Evolutionary conservation across 2,888 invertebrate species (phyloP).

Genomic region (Caenorhabditis zanzibari): DNA sequence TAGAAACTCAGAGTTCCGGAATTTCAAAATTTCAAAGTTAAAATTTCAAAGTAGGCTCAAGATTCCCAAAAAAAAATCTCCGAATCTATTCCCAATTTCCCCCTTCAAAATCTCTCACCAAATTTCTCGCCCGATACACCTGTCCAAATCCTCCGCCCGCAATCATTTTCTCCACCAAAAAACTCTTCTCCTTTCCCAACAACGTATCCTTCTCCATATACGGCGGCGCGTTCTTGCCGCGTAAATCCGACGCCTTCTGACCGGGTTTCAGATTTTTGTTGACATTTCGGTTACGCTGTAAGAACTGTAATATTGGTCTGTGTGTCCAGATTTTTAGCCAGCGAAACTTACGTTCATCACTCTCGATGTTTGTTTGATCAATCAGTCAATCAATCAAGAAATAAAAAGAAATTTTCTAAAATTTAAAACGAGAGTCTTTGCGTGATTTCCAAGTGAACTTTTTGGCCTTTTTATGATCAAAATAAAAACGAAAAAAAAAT

Average conservation of each 20-base stretch:
- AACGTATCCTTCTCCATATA: constrained; percentile 48
- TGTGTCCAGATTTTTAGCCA: not conserved
- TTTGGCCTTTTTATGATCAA: no score
- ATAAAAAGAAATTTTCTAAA: not conserved
- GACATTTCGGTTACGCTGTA: constrained; percentile 57
- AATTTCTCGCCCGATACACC: constrained; percentile 76
- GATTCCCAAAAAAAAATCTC: not conserved
- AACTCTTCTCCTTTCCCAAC: constrained; percentile 39
- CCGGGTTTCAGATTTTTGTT: constrained; percentile 34
- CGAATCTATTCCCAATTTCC: no score
- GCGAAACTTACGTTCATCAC: constrained; percentile 44
- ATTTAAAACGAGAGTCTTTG: no score
- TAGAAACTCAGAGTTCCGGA: not conserved
- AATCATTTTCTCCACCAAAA: constrained; percentile 72
- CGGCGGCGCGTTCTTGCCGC: constrained; percentile 57
- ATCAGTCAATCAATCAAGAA: constrained; percentile 38
- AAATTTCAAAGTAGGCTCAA: no score
- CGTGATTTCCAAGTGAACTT: no score
- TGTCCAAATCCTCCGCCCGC: constrained; percentile 82
- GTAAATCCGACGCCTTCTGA: constrained; percentile 33
- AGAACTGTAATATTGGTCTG: not conserved
- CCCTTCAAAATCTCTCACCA: constrained; percentile 45
- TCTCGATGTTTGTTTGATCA: not conserved
- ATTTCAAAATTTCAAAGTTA: not conserved
- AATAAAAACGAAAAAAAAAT: not conserved